phyloP scores from a whole-genome alignment of 2,797 vertebrate genomes.

The Ambastaia sidthimunki region DNA sequence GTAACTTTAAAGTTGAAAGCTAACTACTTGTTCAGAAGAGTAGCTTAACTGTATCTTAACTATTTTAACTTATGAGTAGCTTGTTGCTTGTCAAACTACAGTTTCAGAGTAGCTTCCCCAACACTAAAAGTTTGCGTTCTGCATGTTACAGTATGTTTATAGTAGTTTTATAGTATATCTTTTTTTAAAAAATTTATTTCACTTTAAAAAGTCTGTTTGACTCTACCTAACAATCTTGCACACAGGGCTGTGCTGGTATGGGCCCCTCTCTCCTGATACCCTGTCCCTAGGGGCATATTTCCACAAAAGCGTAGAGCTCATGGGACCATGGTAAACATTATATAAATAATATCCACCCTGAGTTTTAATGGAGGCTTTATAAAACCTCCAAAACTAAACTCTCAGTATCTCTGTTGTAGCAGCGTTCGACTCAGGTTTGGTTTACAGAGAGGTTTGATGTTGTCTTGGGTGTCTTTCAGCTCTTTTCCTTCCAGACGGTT shows the following conservation, averaged over 20 bases:
- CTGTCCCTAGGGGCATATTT: neutral
- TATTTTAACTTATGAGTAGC: no score
- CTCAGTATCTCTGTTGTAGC: constrained; percentile 12
- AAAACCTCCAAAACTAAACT: constrained; percentile 15
- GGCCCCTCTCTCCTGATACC: neutral
- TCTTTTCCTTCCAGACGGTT: constrained; percentile 1
- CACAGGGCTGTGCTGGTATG: neutral
- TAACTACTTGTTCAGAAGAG: no score
- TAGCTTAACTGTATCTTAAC: no score
- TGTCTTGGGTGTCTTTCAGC: constrained; percentile 2
- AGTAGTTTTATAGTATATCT: no score
- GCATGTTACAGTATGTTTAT: no score
- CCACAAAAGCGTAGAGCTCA: neutral
- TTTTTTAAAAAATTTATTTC: no score
- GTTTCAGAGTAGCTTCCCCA: no score
- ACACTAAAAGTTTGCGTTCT: no score
- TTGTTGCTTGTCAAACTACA: no score
- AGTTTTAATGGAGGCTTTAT: neutral
- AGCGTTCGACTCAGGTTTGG: neutral
- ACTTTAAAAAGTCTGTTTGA: neutral
- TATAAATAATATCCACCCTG: neutral
- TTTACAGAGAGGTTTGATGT: constrained; percentile 7
- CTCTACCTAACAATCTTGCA: neutral
- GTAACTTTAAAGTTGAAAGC: no score
- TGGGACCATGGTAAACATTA: neutral